Conservation (phyloP, 2,797 vertebrate genomes). For the Fundulus diaphanus region DNA sequence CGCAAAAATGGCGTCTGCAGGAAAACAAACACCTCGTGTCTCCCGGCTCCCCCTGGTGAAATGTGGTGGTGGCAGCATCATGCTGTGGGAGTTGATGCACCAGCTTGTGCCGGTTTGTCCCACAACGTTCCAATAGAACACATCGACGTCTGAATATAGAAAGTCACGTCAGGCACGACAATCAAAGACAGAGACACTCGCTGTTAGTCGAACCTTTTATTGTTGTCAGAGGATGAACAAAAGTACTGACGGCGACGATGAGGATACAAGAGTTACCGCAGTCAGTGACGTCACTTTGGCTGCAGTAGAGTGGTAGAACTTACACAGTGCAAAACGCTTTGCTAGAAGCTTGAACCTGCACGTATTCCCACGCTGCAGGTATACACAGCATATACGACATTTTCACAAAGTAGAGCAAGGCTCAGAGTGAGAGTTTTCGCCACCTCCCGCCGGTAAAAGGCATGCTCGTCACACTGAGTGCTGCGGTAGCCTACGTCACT, state of each 20-base stretch:
- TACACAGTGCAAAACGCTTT: conserved; percentile 73
- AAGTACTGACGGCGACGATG: conserved; percentile 59
- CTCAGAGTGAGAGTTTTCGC: conserved; percentile 40
- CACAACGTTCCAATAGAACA: not conserved
- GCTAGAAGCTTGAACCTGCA: conserved; percentile 59
- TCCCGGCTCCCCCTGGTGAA: too few relatives aligned
- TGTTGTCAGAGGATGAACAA: conserved; percentile 61
- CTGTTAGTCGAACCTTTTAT: conserved; percentile 66
- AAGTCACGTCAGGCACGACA: not conserved
- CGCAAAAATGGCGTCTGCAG: too few relatives aligned
- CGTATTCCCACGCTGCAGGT: conserved; percentile 61
- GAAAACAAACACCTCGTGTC: too few relatives aligned
- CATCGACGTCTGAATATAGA: not conserved
- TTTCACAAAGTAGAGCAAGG: conserved; percentile 59
- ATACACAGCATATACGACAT: conserved; percentile 64
- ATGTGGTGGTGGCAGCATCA: too few relatives aligned
- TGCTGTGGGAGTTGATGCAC: not conserved
- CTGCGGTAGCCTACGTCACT: conserved; percentile 58
- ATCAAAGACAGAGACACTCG: not conserved
- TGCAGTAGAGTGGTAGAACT: conserved; percentile 64
- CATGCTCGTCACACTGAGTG: conserved; percentile 71
- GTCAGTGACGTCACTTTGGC: conserved; percentile 68
- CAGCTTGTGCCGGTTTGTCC: not conserved
- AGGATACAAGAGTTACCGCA: conserved; percentile 61
- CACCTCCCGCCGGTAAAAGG: conserved; percentile 57